These are phyloP conservation scores for Nowickia ferox DNA, from an alignment of 2,888 invertebrate genomes.

Conservation along the genomic window DNA sequence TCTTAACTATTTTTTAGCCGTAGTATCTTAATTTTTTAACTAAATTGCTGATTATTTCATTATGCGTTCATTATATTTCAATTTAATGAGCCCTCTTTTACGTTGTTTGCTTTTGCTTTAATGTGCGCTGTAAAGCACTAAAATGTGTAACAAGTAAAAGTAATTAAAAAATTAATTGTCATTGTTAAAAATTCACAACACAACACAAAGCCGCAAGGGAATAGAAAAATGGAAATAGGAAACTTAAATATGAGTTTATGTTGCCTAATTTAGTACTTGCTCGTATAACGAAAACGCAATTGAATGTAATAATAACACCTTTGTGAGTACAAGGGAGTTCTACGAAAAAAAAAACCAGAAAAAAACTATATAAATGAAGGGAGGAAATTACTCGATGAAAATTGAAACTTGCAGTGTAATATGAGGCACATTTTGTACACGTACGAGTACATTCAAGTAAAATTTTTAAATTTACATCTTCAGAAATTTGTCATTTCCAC, in stretches of 20 bases:
- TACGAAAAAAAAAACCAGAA: background rate
- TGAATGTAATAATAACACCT: conserved; percentile 68
- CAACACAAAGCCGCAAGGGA: conserved; percentile 47
- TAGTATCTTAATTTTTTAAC: background rate
- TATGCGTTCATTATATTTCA: conserved; percentile 23
- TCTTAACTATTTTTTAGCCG: background rate
- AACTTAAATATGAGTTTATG: conserved; percentile 61
- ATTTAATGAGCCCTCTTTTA: conserved; percentile 49
- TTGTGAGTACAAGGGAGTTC: conserved; percentile 29
- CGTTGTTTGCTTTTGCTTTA: conserved; percentile 32
- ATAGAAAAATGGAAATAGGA: conserved; percentile 48
- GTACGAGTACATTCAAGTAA: too few species aligned
- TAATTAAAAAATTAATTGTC: conserved; percentile 70
- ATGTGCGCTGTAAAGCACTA: conserved; percentile 57
- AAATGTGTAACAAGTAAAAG: conserved; percentile 64
- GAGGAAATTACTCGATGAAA: conserved; percentile 26
- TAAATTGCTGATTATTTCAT: background rate
- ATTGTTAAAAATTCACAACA: conserved; percentile 54
- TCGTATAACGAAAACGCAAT: conserved; percentile 51
- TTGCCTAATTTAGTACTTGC: conserved; percentile 50
- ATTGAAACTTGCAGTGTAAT: conserved; percentile 46
- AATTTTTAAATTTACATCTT: conserved; percentile 16
- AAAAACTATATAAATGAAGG: background rate
- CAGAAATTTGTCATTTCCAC: conserved; percentile 48
- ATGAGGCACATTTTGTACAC: conserved; percentile 25